Percentiles rank a stretch among this genome's conserved stretches.
These are phyloP conservation scores for Salvator merianae DNA, from an alignment of 2,113 vertebrate genomes.

Conservation along the genomic window DNA sequence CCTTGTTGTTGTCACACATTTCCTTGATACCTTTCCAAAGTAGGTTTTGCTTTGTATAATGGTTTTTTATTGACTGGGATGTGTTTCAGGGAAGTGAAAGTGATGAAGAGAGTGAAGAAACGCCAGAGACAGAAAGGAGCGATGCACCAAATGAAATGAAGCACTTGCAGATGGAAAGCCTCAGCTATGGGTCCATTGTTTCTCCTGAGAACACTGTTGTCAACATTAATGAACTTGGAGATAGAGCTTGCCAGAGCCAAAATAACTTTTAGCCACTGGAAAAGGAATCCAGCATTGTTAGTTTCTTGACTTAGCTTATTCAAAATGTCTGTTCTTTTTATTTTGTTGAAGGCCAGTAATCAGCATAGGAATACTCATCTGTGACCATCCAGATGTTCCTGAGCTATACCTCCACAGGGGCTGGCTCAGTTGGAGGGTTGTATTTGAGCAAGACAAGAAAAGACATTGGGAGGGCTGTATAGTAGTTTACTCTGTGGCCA, in stretches of 20 bases:
- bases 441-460: too few species aligned
- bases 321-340: background rate
- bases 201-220: background rate
- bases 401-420: too few species aligned
- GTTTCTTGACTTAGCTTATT: background rate
- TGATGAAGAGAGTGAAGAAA: conserved; percentile 32
- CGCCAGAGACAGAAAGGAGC: background rate
- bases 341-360: too few species aligned
- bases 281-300: background rate
- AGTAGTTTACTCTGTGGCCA: too few species aligned
- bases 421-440: too few species aligned
- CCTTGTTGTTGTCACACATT: background rate
- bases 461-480: too few species aligned
- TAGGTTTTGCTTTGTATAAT: background rate
- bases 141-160: conserved; percentile 42
- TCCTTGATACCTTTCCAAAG: background rate
- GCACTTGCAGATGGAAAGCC: conserved; percentile 36
- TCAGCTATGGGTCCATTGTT: conserved; percentile 63
- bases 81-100: conserved; percentile 43
- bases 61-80: conserved; percentile 6
- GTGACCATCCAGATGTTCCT: too few species aligned
- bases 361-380: too few species aligned
- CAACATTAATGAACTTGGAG: conserved; percentile 8
- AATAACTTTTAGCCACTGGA: background rate
- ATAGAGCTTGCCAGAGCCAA: background rate